Base-by-base conservation (phyloP, 2,888 invertebrate genomes). In the Netelia virgata region DNA sequence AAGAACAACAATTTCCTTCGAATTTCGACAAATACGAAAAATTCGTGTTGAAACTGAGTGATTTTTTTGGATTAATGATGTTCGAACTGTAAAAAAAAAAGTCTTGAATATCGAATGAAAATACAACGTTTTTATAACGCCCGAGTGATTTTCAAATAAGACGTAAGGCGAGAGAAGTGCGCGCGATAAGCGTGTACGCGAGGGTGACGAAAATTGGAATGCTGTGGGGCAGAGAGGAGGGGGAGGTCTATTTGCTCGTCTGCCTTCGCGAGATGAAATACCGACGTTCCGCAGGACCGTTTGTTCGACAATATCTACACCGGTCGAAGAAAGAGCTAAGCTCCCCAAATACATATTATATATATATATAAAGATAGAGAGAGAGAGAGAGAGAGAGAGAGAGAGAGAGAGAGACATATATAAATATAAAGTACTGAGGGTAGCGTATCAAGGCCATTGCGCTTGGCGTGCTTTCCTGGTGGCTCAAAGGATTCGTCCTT, bases 401-500 rank as follows among this genome's bases (percentile, higher is more conserved):
- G 20, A 59, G 8, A 16, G 16, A 20, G 20, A 20, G 20, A 20
- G 20, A 59, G 11, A 20, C 5, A 11, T 1, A 20, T 1, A 64
- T 16, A 75, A 10, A 41, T 43, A 23, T 57, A 6, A 3, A 75
- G 55, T n/a, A n/a, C 8, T 16, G 11, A 80, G 57, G 63, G 75
- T 69, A 55, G 73, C 72, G 50, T 69, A 80, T 18, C 57, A 77
- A 84, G 68, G 63, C 80, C 72, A 55, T 73, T 72, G 72, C 61
- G 76, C 64, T 73, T 70, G 11, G 41, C 50, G 59, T 75, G 57
- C 64, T 79, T 69, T 78, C 36, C 64, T 14, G 73, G 8, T 20
- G 68, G 75, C 73, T 84, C 81, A 81, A 84, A 84, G 80, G 80
- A 55, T 69, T 23, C 55, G 16, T 81, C 73, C 23, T 79, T 80